phyloP scores from a whole-genome alignment of 1,140 invertebrate genomes.

The Daktulosphaira vitifoliae region DNA sequence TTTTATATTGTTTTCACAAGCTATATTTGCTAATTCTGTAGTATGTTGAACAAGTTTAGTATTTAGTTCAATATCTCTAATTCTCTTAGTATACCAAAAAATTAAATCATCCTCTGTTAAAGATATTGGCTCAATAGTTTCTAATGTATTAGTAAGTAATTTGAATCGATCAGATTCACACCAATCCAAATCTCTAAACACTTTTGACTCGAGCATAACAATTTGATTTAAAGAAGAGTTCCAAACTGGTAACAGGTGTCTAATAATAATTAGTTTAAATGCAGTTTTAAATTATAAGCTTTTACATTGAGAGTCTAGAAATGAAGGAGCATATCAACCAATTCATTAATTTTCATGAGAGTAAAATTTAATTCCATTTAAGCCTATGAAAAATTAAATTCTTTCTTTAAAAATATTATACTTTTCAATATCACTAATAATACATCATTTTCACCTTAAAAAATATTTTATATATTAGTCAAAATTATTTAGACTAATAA shows the following conservation, averaged over 20 bases:
- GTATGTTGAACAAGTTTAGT: conserved; percentile 27
- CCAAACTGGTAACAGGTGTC: conserved; percentile 28
- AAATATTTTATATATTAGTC: too few relatives aligned
- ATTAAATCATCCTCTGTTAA: conserved; percentile 12
- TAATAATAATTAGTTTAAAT: not conserved
- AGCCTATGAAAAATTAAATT: too few relatives aligned
- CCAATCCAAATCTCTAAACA: conserved; percentile 22
- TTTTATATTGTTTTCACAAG: conserved; percentile 24
- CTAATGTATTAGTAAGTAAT: conserved; percentile 17
- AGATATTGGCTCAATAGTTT: not conserved
- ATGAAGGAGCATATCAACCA: too few relatives aligned
- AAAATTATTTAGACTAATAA: too few relatives aligned
- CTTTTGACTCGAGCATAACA: not conserved
- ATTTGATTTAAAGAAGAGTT: not conserved
- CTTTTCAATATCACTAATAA: too few relatives aligned
- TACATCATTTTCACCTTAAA: too few relatives aligned
- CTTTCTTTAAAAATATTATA: too few relatives aligned
- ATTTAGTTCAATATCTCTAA: conserved; percentile 5
- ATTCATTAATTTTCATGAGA: too few relatives aligned
- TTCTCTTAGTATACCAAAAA: conserved; percentile 27
- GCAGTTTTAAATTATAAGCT: too few relatives aligned
- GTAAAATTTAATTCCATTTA: too few relatives aligned
- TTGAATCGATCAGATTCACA: conserved; percentile 27
- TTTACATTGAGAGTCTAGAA: too few relatives aligned
- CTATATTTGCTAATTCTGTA: conserved; percentile 20